A percentile compares a stretch with the other conserved stretches of the same genome.
Conservation (phyloP, 2,888 invertebrate species). For the Choreutis nemorana region DNA sequence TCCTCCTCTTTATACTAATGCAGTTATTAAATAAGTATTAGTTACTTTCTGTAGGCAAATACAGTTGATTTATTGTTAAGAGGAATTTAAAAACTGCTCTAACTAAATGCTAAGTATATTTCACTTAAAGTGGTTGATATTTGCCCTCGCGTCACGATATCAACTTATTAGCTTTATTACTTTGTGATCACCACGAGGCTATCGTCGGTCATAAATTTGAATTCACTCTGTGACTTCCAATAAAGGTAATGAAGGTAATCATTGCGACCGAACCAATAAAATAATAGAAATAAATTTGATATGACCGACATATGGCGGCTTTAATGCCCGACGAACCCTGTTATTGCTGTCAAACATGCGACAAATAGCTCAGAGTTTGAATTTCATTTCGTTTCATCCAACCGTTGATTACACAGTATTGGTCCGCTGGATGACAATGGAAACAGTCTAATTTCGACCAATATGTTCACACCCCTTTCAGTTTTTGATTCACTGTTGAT, state of each 20-base stretch:
- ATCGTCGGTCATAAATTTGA: slow-evolving; percentile 60
- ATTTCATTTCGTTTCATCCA: slow-evolving; percentile 54
- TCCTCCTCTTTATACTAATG: slow-evolving; percentile 20
- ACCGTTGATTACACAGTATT: slow-evolving; percentile 62
- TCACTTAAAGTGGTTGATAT: too few relatives aligned
- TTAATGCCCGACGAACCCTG: slow-evolving; percentile 59
- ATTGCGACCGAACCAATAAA: slow-evolving; percentile 57
- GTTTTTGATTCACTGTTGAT: slow-evolving; percentile 55
- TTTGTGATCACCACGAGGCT: slow-evolving; percentile 56
- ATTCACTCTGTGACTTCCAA: slow-evolving; percentile 60
- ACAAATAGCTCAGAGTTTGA: slow-evolving; percentile 53
- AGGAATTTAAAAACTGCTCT: too few relatives aligned
- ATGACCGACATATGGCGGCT: slow-evolving; percentile 64
- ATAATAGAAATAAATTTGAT: slow-evolving; percentile 67
- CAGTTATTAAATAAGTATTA: too few relatives aligned
- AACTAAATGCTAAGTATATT: too few relatives aligned
- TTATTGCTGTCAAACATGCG: slow-evolving; percentile 67
- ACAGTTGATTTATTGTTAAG: too few relatives aligned
- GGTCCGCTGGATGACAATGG: slow-evolving; percentile 57
- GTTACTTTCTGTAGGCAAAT: too few relatives aligned
- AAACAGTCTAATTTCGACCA: slow-evolving; percentile 49
- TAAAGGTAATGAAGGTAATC: slow-evolving; percentile 64
- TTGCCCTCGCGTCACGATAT: too few relatives aligned
- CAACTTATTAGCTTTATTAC: slow-evolving; percentile 52
- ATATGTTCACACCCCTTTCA: slow-evolving; percentile 64